A percentile compares a stretch with the other conserved stretches of the same genome.
Evolutionary conservation across 2,797 vertebrate genomes (phyloP).

Genomic region (Glyptemys insculpta): DNA sequence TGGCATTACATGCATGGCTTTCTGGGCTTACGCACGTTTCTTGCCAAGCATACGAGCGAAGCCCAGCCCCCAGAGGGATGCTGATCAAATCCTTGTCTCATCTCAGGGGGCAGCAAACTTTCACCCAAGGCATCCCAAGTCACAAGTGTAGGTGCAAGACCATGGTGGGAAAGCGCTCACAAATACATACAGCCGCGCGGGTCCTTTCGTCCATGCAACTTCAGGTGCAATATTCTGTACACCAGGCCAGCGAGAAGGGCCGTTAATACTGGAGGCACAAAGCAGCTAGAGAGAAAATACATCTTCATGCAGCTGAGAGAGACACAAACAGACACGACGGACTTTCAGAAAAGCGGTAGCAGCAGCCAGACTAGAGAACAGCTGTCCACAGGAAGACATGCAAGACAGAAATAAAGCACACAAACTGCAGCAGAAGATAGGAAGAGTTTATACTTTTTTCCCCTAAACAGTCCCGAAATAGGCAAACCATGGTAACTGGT

Average conservation of each 20-base stretch:
- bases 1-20: conserved; percentile 58
- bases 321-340: conserved; percentile 60
- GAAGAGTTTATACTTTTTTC: conserved; percentile 81
- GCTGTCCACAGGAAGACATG: conserved; percentile 76
- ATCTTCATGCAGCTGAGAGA: conserved; percentile 77
- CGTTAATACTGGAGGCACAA: conserved; percentile 43
- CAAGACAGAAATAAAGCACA: conserved; percentile 79
- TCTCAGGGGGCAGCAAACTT: conserved; percentile 57
- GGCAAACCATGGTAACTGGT: conserved; percentile 78
- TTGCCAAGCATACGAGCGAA: conserved; percentile 33
- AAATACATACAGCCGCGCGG: not conserved
- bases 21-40: conserved; percentile 40
- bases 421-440: conserved; percentile 67
- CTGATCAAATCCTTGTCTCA: conserved; percentile 65
- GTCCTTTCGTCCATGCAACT: conserved; percentile 59
- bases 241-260: conserved; percentile 11
- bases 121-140: conserved; percentile 57
- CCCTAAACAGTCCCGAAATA: conserved; percentile 83
- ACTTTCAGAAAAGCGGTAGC: conserved; percentile 55
- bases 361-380: conserved; percentile 53
- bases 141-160: conserved; percentile 47
- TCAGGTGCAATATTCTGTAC: not conserved
- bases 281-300: conserved; percentile 61
- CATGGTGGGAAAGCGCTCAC: conserved; percentile 9
- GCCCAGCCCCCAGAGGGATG: conserved; percentile 64